Evolutionary conservation across 2,113 vertebrate genomes (phyloP), one percentile per base, ranked within the genome.

Genomic region (Sorex araneus): DNA sequence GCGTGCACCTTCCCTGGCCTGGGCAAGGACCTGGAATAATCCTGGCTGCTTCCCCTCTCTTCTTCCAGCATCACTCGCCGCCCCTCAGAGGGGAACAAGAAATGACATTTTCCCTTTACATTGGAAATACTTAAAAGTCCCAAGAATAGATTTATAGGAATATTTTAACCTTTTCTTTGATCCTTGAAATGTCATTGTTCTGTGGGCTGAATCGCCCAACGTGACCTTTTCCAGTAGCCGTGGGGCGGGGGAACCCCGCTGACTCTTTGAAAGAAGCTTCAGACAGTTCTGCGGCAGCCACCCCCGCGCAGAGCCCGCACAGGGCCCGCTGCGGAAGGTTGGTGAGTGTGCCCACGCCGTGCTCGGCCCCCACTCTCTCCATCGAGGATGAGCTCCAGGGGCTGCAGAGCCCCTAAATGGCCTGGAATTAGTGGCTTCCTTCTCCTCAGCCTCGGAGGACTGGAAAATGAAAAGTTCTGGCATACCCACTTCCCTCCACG

Each of bases 91-190:
- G 84, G n/a, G 36, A 12, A 34, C 86, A 76, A 97, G 97, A 97
- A 97, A 97, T 97, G 97, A 96, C 97, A 98, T 98, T 98, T 95
- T 98, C 96, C 94, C 89, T 97, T 94, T 96, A 94, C 50, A 75
- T 86, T 95, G 95, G 96, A 98, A 97, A 97, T 97, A 97, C 97
- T 98, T 98, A 97, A 97, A 98, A 98, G 97, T 98, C 97, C 97
- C 85, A 90, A 96, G 97, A 98, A 98, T 98, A 98, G 98, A 98
- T 98, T 98, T 98, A 98, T 98, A 98, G 98, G 98, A 98, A 98
- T 98, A 98, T 98, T 98, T 98, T 98, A 98, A 98, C 98, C 98
- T 98, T 98, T 98, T 98, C 97, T 97, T 97, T 98, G 98, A 98
- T 98, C 98, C 98, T 97, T 98, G 98, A 98, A 98, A 98, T 98